Evolutionary conservation across 2,888 invertebrate genomes (phyloP).

Genomic region (Micropterix aruncella): DNA sequence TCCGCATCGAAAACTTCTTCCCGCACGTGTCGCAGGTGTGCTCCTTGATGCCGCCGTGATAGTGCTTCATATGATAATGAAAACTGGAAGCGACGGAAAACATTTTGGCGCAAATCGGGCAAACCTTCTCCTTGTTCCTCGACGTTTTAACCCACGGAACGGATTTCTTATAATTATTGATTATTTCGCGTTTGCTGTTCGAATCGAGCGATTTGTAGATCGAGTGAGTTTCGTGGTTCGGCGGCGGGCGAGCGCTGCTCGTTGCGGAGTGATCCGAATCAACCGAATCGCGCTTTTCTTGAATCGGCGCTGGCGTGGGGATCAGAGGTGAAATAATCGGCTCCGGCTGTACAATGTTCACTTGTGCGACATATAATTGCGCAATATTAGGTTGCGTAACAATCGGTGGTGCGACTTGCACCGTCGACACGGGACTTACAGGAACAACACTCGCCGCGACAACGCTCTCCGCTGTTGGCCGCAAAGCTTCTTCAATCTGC

Average conservation of each 20-base stretch:
- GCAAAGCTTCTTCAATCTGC: neutral
- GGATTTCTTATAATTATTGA: neutral
- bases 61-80: conserved; percentile 37
- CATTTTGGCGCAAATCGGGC: conserved; percentile 31
- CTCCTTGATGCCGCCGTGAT: conserved; percentile 28
- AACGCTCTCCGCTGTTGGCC: neutral
- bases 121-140: conserved; percentile 20
- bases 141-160: neutral
- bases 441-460: neutral
- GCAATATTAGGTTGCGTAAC: neutral
- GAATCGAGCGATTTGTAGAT: neutral
- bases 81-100: conserved; percentile 33
- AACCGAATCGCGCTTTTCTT: neutral
- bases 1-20: conserved; percentile 28
- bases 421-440: neutral
- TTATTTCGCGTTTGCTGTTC: neutral
- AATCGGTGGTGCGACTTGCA: neutral
- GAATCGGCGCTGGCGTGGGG: neutral
- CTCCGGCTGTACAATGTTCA: neutral
- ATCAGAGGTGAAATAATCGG: neutral
- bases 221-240: neutral
- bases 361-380: neutral
- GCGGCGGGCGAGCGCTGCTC: neutral
- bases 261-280: neutral
- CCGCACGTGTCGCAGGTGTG: conserved; percentile 35